Conservation (phyloP, 2,113 vertebrate genomes). For the western clawed frog (Xenopus tropicalis) region DNA sequence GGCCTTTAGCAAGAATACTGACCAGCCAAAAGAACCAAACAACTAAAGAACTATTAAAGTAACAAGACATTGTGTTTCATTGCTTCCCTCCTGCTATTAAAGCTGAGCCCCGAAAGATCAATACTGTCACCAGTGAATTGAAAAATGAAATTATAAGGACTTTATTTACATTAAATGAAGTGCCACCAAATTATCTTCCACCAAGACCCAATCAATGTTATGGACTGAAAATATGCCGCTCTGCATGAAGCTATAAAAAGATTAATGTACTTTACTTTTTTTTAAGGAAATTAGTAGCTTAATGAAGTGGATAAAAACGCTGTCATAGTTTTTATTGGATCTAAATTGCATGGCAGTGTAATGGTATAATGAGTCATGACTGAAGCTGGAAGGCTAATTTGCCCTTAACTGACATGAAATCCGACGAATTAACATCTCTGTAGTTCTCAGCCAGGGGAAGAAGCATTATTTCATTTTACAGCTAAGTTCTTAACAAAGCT, state of each 20-base stretch:
- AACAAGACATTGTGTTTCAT: neutral
- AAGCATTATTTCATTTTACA: slow-evolving; percentile 60
- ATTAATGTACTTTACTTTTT: slow-evolving; percentile 85
- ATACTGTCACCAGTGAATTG: slow-evolving; percentile 57
- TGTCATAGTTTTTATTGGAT: slow-evolving; percentile 85
- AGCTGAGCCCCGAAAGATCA: slow-evolving; percentile 56
- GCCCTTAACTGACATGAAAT: slow-evolving; percentile 73
- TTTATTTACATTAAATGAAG: slow-evolving; percentile 70
- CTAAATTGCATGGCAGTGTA: slow-evolving; percentile 85
- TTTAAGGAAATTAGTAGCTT: slow-evolving; percentile 89
- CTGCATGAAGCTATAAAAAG: slow-evolving; percentile 79
- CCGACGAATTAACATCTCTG: slow-evolving; percentile 72
- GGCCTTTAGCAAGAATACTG: too few relatives aligned
- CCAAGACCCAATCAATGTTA: slow-evolving; percentile 64
- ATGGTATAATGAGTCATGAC: slow-evolving; percentile 83
- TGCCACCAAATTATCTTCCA: slow-evolving; percentile 66
- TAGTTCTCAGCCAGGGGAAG: slow-evolving; percentile 56
- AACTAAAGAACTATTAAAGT: too few relatives aligned
- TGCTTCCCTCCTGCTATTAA: neutral
- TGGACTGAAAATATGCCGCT: slow-evolving; percentile 72
- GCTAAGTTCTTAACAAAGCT: slow-evolving; percentile 64
- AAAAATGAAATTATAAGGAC: slow-evolving; percentile 62
- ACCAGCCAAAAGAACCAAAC: too few relatives aligned
- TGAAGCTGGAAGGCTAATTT: slow-evolving; percentile 81
- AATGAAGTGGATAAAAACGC: slow-evolving; percentile 89